These are phyloP conservation scores for Trissolcus basalis DNA, from an alignment of 1,140 invertebrate species.

Conservation along the genomic window DNA sequence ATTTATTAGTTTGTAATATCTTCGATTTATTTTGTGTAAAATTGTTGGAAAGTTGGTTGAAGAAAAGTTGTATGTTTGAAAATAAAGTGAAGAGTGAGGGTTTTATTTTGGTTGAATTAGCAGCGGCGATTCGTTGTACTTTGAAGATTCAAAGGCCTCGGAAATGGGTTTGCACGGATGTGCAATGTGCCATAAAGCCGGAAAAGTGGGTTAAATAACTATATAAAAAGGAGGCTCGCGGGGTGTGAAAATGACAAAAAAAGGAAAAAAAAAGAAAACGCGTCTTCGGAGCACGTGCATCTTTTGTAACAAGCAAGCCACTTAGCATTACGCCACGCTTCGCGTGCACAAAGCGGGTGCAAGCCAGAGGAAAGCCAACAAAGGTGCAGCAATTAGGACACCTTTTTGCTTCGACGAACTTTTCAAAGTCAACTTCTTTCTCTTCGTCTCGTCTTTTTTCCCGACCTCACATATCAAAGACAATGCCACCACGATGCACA, in stretches of 20 bases:
- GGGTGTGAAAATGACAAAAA: slow-evolving; percentile 5
- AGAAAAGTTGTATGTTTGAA: too few relatives aligned
- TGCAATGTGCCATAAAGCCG: slow-evolving; percentile 56
- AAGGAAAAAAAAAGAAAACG: background rate
- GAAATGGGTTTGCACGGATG: slow-evolving; percentile 56
- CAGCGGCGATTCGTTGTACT: slow-evolving; percentile 40
- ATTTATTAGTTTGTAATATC: too few relatives aligned
- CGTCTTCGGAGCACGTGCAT: slow-evolving; percentile 47
- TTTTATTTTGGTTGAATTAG: too few relatives aligned
- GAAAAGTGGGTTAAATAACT: slow-evolving; percentile 60
- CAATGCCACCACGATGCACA: too few relatives aligned
- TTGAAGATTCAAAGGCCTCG: slow-evolving; percentile 57
- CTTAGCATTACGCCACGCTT: slow-evolving; percentile 57
- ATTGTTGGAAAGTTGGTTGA: too few relatives aligned
- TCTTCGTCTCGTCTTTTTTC: slow-evolving; percentile 17
- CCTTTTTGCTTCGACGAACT: slow-evolving; percentile 69
- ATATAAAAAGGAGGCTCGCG: slow-evolving; percentile 24
- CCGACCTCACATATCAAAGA: background rate
- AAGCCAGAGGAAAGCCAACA: slow-evolving; percentile 58
- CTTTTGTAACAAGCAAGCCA: slow-evolving; percentile 55
- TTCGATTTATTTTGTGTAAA: too few relatives aligned
- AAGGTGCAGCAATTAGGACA: slow-evolving; percentile 70
- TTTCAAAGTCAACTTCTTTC: slow-evolving; percentile 58
- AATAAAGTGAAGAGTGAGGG: too few relatives aligned
- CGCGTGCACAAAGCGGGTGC: slow-evolving; percentile 68